Evolutionary conservation across 2,797 vertebrate genomes (phyloP).

Genomic region (Bradypodion ventrale): DNA sequence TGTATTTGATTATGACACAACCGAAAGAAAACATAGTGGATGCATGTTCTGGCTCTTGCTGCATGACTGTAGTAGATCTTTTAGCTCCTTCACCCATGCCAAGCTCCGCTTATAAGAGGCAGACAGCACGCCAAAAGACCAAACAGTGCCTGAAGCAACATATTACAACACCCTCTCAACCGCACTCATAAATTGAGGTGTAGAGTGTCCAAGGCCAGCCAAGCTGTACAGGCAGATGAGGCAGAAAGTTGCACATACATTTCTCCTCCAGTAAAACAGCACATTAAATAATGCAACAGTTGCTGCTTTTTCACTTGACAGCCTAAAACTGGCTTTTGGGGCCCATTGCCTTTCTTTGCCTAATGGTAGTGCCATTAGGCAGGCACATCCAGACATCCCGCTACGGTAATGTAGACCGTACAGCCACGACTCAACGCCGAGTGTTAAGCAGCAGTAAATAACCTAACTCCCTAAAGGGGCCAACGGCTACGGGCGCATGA

Average conservation of each 20-base stretch:
- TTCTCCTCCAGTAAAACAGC: not conserved
- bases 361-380: not conserved
- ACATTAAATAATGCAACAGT: not conserved
- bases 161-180: not conserved
- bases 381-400: no score
- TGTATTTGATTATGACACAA: not conserved
- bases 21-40: not conserved
- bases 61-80: not conserved
- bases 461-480: no score
- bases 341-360: not conserved
- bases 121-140: not conserved
- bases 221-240: not conserved
- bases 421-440: no score
- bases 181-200: not conserved
- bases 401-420: no score
- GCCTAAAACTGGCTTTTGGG: not conserved
- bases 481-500: no score
- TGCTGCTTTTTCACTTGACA: not conserved
- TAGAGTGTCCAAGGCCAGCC: not conserved
- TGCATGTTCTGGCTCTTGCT: not conserved
- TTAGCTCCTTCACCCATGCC: not conserved
- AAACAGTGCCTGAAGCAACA: not conserved
- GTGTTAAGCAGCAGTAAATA: no score
- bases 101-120: not conserved
- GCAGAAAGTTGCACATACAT: not conserved